phyloP scores from a whole-genome alignment of 2,888 invertebrate species.

The Pycnomerus fuliginosus region DNA sequence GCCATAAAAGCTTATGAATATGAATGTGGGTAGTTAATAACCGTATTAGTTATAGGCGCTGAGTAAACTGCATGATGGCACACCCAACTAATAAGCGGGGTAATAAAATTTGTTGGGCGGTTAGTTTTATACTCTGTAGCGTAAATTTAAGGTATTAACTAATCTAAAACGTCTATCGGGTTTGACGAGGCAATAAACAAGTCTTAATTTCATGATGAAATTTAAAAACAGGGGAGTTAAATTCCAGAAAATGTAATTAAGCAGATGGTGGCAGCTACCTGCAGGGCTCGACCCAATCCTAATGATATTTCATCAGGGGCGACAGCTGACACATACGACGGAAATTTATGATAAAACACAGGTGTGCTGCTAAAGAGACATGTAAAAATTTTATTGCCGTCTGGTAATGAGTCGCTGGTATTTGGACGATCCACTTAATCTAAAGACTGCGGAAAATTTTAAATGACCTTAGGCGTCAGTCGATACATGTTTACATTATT shows the following conservation, averaged over 20 bases:
- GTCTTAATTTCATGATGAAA: no score
- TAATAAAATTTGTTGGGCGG: no score
- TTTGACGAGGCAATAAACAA: no score
- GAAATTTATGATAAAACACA: slow-evolving; percentile 21
- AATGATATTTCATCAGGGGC: slow-evolving; percentile 14
- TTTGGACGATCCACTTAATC: slow-evolving; percentile 16
- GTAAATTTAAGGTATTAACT: no score
- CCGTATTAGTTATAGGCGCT: no score
- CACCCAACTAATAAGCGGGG: no score
- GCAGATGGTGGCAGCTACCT: not conserved
- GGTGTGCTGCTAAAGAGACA: slow-evolving; percentile 16
- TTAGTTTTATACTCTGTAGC: no score
- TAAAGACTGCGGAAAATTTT: slow-evolving; percentile 25
- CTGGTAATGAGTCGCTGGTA: slow-evolving; percentile 11
- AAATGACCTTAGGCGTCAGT: slow-evolving; percentile 25
- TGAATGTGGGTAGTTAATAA: no score
- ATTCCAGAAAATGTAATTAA: not conserved
- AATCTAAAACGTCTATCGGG: no score
- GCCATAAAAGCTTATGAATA: no score
- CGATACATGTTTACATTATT: slow-evolving; percentile 26
- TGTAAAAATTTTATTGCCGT: slow-evolving; percentile 17
- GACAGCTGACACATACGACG: slow-evolving; percentile 22
- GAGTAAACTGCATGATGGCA: no score
- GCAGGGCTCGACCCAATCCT: slow-evolving; percentile 6
- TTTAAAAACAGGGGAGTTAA: not conserved